Evolutionary conservation across 2,888 invertebrate species (phyloP).

Genomic region (Drosophila ezoana): DNA sequence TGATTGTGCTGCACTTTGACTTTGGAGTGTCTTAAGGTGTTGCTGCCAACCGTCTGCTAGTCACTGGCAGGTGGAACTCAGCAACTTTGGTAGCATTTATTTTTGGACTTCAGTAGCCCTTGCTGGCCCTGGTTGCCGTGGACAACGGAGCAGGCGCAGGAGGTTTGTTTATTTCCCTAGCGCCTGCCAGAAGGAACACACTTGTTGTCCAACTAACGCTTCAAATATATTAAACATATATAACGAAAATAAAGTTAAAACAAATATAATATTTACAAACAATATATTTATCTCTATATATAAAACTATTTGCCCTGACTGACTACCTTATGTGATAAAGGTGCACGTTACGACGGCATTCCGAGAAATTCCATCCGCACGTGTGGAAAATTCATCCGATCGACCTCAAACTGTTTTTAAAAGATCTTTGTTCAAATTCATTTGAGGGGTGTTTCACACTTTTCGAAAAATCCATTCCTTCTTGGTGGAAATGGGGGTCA

Average conservation of each 20-base stretch:
- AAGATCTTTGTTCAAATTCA: too few relatives aligned
- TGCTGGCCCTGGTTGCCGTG: conserved; percentile 47
- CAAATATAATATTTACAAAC: not conserved
- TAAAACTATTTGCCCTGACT: too few relatives aligned
- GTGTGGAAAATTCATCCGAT: too few relatives aligned
- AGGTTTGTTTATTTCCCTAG: conserved; percentile 56
- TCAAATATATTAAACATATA: too few relatives aligned
- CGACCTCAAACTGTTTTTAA: too few relatives aligned
- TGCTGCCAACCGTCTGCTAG: conserved; percentile 35
- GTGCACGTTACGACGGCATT: too few relatives aligned
- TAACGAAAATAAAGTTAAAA: not conserved
- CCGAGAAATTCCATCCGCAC: too few relatives aligned
- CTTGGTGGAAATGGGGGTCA: too few relatives aligned
- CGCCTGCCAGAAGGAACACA: conserved; percentile 13
- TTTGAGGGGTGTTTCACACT: too few relatives aligned
- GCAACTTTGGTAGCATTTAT: conserved; percentile 31
- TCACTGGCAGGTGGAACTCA: conserved; percentile 17
- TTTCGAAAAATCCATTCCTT: too few relatives aligned
- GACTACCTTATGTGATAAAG: too few relatives aligned
- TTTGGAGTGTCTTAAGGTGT: conserved; percentile 49
- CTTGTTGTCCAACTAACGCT: conserved; percentile 35
- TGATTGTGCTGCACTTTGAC: conserved; percentile 9
- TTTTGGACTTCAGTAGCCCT: conserved; percentile 43
- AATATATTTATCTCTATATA: not conserved
- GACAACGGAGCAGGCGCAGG: conserved; percentile 72